Evolutionary conservation across 1,140 invertebrate genomes (phyloP), one percentile per base, ranked within the genome.

Genomic region (Calliphora vicina): DNA sequence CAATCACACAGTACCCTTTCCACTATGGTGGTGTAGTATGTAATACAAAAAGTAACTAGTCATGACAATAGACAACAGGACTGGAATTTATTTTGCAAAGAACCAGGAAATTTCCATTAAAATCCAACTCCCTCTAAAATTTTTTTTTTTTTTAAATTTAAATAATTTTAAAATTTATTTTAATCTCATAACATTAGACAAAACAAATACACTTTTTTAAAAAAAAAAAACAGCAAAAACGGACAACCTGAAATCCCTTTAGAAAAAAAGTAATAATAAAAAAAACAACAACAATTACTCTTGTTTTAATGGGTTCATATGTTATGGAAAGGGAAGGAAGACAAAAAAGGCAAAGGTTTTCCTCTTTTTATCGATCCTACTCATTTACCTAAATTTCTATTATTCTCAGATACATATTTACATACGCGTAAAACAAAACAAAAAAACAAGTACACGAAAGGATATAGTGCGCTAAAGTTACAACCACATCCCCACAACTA

Each of bases 341-440:
- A 57, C 15, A 57, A 67, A 23, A 23, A 67, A 67, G 61, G 20
- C 23, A 67, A 67, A 67, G n/a, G n/a, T 23, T 23, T 23, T 67
- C 61, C 61, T 67, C 23, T 67, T 67, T 67, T 67, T 67, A 67
- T 67, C 61, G 61, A 67, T 67, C 61, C 61, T 67, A 67, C 61
- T 67, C 61, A 67, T 67, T 67, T 67, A 67, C 61, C 61, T 10
- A 67, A 67, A 67, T 25, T 23, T 67, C 61, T 67, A 67, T 67
- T 67, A 9, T 23, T 23, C 12, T 25, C 61, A 67, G 1, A 67
- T 23, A 25, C 61, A 67, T 9, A 17, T n/a, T 15, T n/a, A 4
- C 20, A 67, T 23, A 20, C 20, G 8, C 61, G 20, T 67, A 67
- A 20, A 50, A 17, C 50, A n/a, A n/a, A n/a, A n/a, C n/a, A n/a